These are phyloP conservation scores for Gari tellinella DNA, from an alignment of 2,888 invertebrate species.

Conservation along the genomic window DNA sequence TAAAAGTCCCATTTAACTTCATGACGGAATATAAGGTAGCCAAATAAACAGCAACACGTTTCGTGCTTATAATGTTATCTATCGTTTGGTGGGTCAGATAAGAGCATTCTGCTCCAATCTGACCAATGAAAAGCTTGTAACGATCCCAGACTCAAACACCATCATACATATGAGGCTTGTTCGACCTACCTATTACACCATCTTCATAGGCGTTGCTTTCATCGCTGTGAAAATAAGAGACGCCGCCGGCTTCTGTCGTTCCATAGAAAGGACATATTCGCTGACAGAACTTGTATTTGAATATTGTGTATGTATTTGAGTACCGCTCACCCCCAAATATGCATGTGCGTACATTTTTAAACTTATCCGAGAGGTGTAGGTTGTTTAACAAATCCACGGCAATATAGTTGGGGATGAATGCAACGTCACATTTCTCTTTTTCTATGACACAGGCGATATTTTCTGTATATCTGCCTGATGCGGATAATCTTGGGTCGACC, in stretches of 20 bases:
- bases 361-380: slow-evolving; percentile 16
- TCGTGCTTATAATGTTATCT: too few relatives aligned
- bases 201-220: slow-evolving; percentile 32
- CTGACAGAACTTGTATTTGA: slow-evolving; percentile 24
- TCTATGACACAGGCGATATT: slow-evolving; percentile 37
- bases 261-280: slow-evolving; percentile 28
- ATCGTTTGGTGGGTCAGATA: too few relatives aligned
- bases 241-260: slow-evolving; percentile 39
- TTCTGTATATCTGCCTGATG: slow-evolving; percentile 29
- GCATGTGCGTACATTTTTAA: slow-evolving; percentile 20
- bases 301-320: background rate
- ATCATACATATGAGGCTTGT: too few relatives aligned
- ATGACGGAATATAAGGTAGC: too few relatives aligned
- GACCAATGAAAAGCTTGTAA: too few relatives aligned
- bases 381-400: slow-evolving; percentile 24
- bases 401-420: slow-evolving; percentile 46
- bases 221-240: background rate
- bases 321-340: slow-evolving; percentile 39
- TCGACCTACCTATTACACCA: slow-evolving; percentile 44
- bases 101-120: too few relatives aligned
- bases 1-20: too few relatives aligned
- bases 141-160: too few relatives aligned
- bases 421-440: slow-evolving; percentile 39
- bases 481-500: slow-evolving; percentile 31
- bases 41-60: too few relatives aligned